Evolutionary conservation across 2,888 invertebrate genomes (phyloP), one percentile per base, ranked within the genome.

Genomic region (Sphaerophoria taeniata): DNA sequence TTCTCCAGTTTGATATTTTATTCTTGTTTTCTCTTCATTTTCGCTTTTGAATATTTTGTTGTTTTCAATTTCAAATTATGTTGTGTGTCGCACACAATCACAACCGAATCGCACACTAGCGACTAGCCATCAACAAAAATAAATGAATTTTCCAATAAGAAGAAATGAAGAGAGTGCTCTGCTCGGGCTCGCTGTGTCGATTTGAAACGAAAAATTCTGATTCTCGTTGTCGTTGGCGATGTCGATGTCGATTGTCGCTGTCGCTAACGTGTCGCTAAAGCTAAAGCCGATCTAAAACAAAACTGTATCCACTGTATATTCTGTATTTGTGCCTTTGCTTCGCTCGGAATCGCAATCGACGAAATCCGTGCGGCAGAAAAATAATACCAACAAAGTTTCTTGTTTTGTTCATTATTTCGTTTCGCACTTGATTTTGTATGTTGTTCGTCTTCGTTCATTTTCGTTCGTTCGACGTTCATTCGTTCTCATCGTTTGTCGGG

Each of bases 1-100:
- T 55, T 63, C 56, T 39, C 49, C 33, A 47, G 45, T 67, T 49
- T 39, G 34, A 39, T 33, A n/a, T 58, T 76, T 43, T 6, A 76
- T 69, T 77, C 58, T 63, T 56, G 31, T 65, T 49, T 72, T 79
- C 83, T 79, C 73, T 78, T 75, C 33, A 47, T 60, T 82, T 83
- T 79, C 78, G 55, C 72, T 75, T 82, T 87, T 82, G 39, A 45
- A 49, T 24, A 43, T 56, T 36, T 43, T 63, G 36, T 56, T 75
- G 45, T 74, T 65, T 63, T 56, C 65, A 39, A 9, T 53, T 43
- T 82, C 43, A 43, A 43, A 12, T 43, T 43, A 12, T 11, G 12
- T 43, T 43, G 11, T 11, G 12, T 43, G 12, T 39, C 9, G 60
- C 33, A 55, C 49, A 63, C 71, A 82, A 70, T 55, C 69, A 56